A percentile compares a stretch with the other conserved stretches of the same genome.
phyloP scores from a whole-genome alignment of 2,113 vertebrate genomes.

The Helogale parvula region DNA sequence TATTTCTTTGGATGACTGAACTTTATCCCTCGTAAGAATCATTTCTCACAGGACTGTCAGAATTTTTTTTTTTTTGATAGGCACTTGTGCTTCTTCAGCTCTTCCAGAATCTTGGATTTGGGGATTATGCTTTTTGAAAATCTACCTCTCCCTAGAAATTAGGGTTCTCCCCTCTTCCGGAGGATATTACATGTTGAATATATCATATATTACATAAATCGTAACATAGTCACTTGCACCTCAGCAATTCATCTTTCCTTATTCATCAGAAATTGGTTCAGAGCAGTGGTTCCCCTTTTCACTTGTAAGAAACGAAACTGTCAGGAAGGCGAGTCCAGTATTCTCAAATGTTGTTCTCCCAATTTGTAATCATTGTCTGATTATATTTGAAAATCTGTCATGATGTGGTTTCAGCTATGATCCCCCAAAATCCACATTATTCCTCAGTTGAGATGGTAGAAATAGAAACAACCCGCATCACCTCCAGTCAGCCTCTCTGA shows the following conservation, averaged over 20 bases:
- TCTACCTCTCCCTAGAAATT: neutral
- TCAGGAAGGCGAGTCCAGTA: neutral
- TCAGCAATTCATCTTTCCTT: neutral
- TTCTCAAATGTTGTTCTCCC: neutral
- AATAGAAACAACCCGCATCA: neutral
- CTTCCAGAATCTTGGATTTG: neutral
- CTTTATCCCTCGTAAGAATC: neutral
- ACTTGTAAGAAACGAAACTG: slow-evolving; percentile 37
- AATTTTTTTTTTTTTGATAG: neutral
- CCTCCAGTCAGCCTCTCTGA: neutral
- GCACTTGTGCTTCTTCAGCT: neutral
- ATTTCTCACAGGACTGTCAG: neutral
- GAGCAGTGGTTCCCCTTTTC: neutral
- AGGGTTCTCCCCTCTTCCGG: neutral
- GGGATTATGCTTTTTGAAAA: neutral
- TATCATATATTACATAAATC: neutral
- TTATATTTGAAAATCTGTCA: neutral
- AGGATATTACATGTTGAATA: neutral
- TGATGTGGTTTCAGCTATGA: neutral
- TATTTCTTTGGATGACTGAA: neutral
- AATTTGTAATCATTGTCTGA: neutral
- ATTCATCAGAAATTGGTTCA: neutral
- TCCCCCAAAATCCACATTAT: neutral
- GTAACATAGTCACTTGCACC: neutral
- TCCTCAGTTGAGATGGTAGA: neutral